Conservation (phyloP, 1,140 invertebrate genomes). For the Diprion similis region DNA sequence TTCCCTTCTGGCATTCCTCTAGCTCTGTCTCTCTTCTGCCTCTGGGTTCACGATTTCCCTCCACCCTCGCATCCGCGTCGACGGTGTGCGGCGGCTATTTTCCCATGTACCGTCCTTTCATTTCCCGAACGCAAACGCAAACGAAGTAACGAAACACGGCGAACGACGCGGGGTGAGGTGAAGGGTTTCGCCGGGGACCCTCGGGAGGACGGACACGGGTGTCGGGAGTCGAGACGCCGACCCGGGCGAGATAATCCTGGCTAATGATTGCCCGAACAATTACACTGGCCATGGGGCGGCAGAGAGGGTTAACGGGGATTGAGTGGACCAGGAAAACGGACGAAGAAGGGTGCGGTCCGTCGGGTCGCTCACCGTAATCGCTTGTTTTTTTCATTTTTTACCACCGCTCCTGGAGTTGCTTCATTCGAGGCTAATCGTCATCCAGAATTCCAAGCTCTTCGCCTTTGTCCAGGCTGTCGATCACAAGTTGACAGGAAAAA, state of each 20-base stretch:
- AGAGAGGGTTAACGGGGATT: neutral
- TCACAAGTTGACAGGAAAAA: no score
- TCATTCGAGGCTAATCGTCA: no score
- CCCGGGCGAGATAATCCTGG: slow-evolving; percentile 53
- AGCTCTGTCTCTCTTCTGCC: slow-evolving; percentile 20
- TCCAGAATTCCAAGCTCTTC: no score
- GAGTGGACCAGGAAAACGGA: no score
- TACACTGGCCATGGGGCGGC: slow-evolving; percentile 32
- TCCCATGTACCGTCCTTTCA: neutral
- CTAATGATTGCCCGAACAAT: slow-evolving; percentile 55
- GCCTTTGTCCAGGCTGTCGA: no score
- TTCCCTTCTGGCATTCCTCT: slow-evolving; percentile 17
- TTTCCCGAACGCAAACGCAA: slow-evolving; percentile 26
- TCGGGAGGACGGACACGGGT: slow-evolving; percentile 32
- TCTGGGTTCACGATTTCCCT: slow-evolving; percentile 11
- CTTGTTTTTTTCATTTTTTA: neutral
- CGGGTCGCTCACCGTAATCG: neutral
- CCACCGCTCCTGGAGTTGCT: no score
- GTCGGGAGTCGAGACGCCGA: slow-evolving; percentile 33
- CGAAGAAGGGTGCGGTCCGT: neutral
- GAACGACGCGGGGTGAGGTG: slow-evolving; percentile 33
- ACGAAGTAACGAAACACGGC: slow-evolving; percentile 44
- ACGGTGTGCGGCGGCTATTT: slow-evolving; percentile 19
- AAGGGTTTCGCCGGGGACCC: slow-evolving; percentile 34
- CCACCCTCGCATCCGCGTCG: slow-evolving; percentile 31